These are phyloP conservation scores for Phalacrocorax aristotelis DNA, from an alignment of 2,113 vertebrate genomes.

Conservation along the genomic window DNA sequence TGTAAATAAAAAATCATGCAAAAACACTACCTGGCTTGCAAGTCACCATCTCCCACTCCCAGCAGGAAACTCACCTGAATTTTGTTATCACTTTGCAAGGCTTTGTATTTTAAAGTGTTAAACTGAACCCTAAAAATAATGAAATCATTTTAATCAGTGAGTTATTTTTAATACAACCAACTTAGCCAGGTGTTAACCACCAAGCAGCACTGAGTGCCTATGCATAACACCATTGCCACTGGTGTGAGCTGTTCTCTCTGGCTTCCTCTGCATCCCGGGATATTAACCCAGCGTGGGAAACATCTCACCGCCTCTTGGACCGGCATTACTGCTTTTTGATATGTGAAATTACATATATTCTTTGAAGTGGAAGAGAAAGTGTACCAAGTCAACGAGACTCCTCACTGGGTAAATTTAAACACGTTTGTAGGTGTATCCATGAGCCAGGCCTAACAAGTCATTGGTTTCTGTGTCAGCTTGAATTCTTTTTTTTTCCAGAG, in stretches of 20 bases:
- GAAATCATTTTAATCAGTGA: slow-evolving; percentile 5
- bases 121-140: background rate
- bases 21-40: background rate
- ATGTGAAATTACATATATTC: slow-evolving; percentile 57
- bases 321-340: slow-evolving; percentile 15
- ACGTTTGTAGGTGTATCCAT: background rate
- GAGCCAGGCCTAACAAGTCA: background rate
- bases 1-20: background rate
- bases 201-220: background rate
- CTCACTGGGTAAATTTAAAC: background rate
- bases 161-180: slow-evolving; percentile 36
- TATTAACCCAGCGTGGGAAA: slow-evolving; percentile 15
- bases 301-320: slow-evolving; percentile 3
- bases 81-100: background rate
- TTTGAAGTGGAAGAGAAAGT: slow-evolving; percentile 37
- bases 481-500: background rate
- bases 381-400: background rate
- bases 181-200: background rate
- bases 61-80: background rate
- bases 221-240: background rate
- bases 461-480: background rate
- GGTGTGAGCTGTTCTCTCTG: slow-evolving; percentile 26
- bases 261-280: slow-evolving; percentile 11
- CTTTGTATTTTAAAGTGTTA: slow-evolving; percentile 11
- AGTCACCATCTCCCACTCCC: background rate